These are phyloP conservation scores for Aphidoletes aphidimyza DNA, from an alignment of 2,888 invertebrate species.

Conservation along the genomic window DNA sequence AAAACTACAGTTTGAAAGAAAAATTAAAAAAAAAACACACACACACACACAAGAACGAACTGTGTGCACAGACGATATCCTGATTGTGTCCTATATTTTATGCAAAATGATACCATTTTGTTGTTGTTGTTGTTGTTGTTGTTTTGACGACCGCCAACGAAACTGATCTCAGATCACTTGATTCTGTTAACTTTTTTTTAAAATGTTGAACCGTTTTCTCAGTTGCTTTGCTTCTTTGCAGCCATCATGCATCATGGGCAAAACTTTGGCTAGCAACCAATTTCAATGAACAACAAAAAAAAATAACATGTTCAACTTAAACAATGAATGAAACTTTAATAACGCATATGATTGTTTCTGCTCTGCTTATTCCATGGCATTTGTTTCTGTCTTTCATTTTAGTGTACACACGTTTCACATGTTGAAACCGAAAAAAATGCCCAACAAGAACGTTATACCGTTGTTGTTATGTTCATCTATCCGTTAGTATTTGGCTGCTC, in stretches of 20 bases:
- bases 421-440: no score
- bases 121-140: no score
- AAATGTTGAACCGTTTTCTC: no score
- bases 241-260: background rate
- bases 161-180: slow-evolving; percentile 5
- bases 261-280: background rate
- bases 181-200: background rate
- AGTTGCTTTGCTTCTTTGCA: background rate
- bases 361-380: slow-evolving; percentile 47
- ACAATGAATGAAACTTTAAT: slow-evolving; percentile 45
- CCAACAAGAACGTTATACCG: background rate
- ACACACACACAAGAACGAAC: no score
- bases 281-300: background rate
- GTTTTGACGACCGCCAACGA: no score
- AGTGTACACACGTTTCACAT: background rate
- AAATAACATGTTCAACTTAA: background rate
- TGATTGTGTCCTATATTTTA: slow-evolving; percentile 43
- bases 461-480: slow-evolving; percentile 27
- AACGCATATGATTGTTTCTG: slow-evolving; percentile 51
- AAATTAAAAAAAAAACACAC: background rate
- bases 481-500: slow-evolving; percentile 18
- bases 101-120: background rate
- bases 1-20: slow-evolving; percentile 12
- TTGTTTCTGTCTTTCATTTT: background rate
- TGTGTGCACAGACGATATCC: no score